These are phyloP conservation scores for Tipula unca DNA, from an alignment of 2,888 invertebrate species.

Conservation along the genomic window DNA sequence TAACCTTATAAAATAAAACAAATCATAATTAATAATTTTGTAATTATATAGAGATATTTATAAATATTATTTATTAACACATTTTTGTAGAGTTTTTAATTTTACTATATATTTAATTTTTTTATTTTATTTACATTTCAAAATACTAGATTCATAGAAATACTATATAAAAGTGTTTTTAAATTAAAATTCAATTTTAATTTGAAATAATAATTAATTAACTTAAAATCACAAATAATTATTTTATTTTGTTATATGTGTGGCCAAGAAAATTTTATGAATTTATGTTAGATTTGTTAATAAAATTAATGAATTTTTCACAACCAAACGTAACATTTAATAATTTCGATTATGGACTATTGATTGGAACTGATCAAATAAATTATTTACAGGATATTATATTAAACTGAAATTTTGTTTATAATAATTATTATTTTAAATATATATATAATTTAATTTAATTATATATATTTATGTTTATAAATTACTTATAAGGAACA, in stretches of 20 bases:
- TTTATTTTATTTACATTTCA: not conserved
- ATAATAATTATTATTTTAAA: not conserved
- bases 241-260: not conserved
- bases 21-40: not conserved
- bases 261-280: not conserved
- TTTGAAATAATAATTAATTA: not conserved
- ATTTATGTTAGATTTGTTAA: not conserved
- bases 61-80: not conserved
- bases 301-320: not conserved
- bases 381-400: not conserved
- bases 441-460: constrained; percentile 9
- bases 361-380: not conserved
- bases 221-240: not conserved
- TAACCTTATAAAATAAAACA: not conserved
- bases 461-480: not conserved
- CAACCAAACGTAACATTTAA: not conserved
- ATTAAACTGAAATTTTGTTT: not conserved
- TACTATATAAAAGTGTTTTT: not conserved
- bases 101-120: not conserved
- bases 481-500: constrained; percentile 26
- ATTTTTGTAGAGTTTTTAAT: not conserved
- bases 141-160: not conserved
- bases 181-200: constrained; percentile 2
- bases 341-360: not conserved
- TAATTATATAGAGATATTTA: not conserved